Percentiles rank a stretch among this genome's conserved stretches.
These are phyloP conservation scores for Drosophila peninsularis DNA, from an alignment of 2,888 invertebrate species.

Conservation along the genomic window DNA sequence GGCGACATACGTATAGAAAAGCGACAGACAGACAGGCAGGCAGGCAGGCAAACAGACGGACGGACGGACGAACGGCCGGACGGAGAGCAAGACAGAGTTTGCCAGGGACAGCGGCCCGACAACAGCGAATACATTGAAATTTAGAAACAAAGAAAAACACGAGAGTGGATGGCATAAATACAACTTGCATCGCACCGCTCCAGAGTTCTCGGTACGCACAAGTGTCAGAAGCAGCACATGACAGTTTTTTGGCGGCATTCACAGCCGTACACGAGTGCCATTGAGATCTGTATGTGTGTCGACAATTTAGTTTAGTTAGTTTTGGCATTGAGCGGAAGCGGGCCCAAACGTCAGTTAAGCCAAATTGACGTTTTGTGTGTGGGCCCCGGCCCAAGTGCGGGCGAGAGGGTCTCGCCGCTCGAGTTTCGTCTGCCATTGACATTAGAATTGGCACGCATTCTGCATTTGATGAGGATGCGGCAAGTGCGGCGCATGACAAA, in stretches of 20 bases:
- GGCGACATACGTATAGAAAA: constrained; percentile 34
- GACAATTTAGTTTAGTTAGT: constrained; percentile 49
- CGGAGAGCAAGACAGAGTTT: constrained; percentile 39
- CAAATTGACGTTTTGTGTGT: constrained; percentile 67
- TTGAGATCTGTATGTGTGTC: not conserved
- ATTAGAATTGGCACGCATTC: constrained; percentile 33
- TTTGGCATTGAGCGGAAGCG: constrained; percentile 29
- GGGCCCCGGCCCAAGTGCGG: not conserved
- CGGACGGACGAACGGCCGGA: constrained; percentile 1
- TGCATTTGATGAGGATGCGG: constrained; percentile 33
- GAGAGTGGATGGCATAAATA: constrained; percentile 58
- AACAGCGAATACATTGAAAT: constrained; percentile 57
- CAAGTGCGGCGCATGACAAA: constrained; percentile 15
- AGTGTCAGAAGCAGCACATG: constrained; percentile 70
- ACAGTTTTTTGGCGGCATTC: constrained; percentile 47
- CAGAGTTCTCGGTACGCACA: constrained; percentile 58
- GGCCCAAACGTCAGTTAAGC: constrained; percentile 37
- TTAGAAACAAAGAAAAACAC: constrained; percentile 60
- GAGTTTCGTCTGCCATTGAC: constrained; percentile 50
- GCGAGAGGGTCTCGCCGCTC: constrained; percentile 19
- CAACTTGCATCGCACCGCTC: constrained; percentile 32
- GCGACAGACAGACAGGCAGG: not conserved
- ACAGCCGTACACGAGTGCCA: constrained; percentile 9
- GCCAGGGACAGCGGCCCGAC: constrained; percentile 44
- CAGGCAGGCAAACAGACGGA: not conserved